phyloP scores from a whole-genome alignment of 2,797 vertebrate genomes.

The Clangula hyemalis region DNA sequence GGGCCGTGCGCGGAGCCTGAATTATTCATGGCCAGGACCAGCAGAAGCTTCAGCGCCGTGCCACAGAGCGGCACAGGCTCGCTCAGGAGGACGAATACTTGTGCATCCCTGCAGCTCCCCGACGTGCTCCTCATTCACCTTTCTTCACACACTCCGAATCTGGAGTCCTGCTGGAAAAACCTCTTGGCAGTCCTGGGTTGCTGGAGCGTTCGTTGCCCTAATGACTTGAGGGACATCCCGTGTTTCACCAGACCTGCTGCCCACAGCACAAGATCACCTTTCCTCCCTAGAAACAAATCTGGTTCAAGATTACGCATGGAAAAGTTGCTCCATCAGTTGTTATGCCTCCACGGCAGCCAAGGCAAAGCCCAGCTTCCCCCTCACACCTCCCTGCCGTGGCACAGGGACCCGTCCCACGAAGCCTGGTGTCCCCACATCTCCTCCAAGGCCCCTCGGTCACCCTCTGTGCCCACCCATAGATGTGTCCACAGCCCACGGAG shows the following conservation, averaged over 20 bases:
- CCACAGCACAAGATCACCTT: background rate
- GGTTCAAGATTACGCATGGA: rapidly evolving
- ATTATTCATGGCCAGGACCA: background rate
- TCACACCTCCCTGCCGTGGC: too few species aligned
- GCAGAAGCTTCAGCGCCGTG: background rate
- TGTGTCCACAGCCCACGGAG: rapidly evolving
- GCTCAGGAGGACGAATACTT: background rate
- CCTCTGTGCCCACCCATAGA: rapidly evolving
- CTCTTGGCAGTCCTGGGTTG: background rate
- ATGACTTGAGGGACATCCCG: background rate
- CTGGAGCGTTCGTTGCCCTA: background rate
- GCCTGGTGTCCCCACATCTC: background rate
- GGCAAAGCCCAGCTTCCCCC: background rate
- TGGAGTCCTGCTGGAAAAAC: background rate
- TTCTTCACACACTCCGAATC: background rate
- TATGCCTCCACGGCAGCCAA: background rate
- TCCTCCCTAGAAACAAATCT: background rate
- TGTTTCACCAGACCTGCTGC: background rate
- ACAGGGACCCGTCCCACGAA: rapidly evolving
- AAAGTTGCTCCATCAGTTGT: background rate
- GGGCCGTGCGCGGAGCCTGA: background rate
- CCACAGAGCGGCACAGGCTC: background rate
- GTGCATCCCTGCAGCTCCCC: background rate
- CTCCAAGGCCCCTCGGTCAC: background rate
- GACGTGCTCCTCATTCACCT: background rate